A percentile compares a stretch with the other conserved stretches of the same genome.
Evolutionary conservation across 2,113 vertebrate species (phyloP).

Genomic region (Fulmarus glacialis): DNA sequence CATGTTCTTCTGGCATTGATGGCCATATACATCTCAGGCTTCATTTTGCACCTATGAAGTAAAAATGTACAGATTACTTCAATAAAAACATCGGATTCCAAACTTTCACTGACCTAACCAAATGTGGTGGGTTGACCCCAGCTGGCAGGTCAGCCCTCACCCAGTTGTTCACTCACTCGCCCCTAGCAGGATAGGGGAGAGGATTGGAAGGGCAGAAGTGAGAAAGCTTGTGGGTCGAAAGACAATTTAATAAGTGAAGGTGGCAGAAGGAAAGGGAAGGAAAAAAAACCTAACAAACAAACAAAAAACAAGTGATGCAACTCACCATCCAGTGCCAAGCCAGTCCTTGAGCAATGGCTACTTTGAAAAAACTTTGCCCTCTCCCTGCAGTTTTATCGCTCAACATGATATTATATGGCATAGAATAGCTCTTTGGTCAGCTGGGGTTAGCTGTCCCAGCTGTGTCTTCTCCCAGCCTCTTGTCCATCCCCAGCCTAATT

Average conservation of each 20-base stretch:
- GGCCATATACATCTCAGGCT: neutral
- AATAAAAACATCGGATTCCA: neutral
- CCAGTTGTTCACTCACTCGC: fast-evolving
- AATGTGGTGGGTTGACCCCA: neutral
- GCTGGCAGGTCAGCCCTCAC: neutral
- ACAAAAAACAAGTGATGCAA: neutral
- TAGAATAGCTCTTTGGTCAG: neutral
- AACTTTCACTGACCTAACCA: neutral
- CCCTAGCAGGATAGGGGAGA: neutral
- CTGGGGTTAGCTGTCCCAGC: neutral
- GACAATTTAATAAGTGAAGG: neutral
- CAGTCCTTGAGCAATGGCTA: neutral
- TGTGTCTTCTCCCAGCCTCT: neutral
- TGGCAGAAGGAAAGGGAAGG: neutral
- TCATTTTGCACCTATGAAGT: neutral
- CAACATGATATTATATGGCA: neutral
- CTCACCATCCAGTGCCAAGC: neutral
- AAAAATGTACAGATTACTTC: neutral
- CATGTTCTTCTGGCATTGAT: neutral
- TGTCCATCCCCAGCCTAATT: neutral
- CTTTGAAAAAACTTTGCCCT: neutral
- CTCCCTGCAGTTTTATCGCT: neutral
- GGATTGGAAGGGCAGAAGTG: neutral
- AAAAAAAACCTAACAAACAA: neutral
- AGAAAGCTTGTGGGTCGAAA: neutral